A percentile compares a stretch with the other conserved stretches of the same genome.
Conservation (phyloP, 2,888 invertebrate species). For the Megaustenia siamemsis region DNA sequence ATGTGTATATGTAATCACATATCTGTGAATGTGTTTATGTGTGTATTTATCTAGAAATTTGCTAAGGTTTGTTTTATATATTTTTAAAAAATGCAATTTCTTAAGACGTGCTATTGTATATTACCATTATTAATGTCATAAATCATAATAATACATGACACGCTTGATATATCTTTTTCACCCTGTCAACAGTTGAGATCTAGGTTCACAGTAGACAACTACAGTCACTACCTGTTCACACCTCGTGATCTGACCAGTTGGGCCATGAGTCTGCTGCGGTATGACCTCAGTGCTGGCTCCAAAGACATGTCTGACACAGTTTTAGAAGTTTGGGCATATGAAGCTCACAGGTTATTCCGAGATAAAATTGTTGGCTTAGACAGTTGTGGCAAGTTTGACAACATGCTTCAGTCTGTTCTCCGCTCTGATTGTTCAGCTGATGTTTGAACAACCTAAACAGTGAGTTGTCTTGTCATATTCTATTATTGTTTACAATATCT, state of each 20-base stretch:
- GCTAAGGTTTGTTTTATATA: too few species aligned
- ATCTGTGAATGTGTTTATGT: too few species aligned
- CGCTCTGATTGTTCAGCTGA: constrained; percentile 80
- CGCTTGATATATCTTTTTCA: too few species aligned
- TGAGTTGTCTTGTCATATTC: constrained; percentile 57
- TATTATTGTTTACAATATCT: not conserved
- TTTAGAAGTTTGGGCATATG: constrained; percentile 86
- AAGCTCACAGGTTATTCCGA: constrained; percentile 88
- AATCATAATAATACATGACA: too few species aligned
- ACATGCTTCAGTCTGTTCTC: constrained; percentile 83
- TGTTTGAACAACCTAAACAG: constrained; percentile 76
- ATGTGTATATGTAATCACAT: too few species aligned
- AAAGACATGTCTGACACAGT: constrained; percentile 76
- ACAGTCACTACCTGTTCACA: constrained; percentile 87
- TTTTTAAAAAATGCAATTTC: too few species aligned
- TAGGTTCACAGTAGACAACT: constrained; percentile 83
- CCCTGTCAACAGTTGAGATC: constrained; percentile 78
- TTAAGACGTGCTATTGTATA: too few species aligned
- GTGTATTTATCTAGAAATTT: too few species aligned
- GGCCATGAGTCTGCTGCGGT: constrained; percentile 86
- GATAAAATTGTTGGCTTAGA: constrained; percentile 86
- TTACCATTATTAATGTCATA: too few species aligned
- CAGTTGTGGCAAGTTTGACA: constrained; percentile 85
- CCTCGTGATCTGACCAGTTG: constrained; percentile 88
- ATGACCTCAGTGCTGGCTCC: constrained; percentile 80